Base-by-base conservation (phyloP, 2,888 invertebrate species). In the Apotomis turbidana region DNA sequence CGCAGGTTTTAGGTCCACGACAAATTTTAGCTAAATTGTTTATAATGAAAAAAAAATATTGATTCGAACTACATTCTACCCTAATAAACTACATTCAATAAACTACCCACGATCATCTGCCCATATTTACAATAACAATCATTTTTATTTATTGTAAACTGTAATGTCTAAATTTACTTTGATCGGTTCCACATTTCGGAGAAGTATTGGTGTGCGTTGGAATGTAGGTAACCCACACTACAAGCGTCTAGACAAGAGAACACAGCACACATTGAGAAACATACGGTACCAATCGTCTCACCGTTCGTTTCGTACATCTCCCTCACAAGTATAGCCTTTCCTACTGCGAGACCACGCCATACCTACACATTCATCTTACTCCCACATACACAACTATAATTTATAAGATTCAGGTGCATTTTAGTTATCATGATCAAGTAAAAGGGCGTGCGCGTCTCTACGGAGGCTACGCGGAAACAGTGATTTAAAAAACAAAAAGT, bases 211-310 rank as follows among this genome's bases (percentile, higher is more conserved):
- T 60, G 61, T 67, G 71, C 41, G 67, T 44, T 62, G 67, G 71
- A 71, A 71, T 71, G 71, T 71, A n/a, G n/a, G n/a, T n/a, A 68
- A 70, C 69, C 8, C 69, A 70, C 69, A 67, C 66, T 44, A 51
- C 9, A 27, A 61, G 57, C 67, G 61, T 44, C 13, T 54, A 44
- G 46, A n/a, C 46, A 38, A 46, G 10, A 54, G 9, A 38, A 36
- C 46, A 62, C 70, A 5, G 57, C 67, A 61, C 71, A 71, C 71
- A 68, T 49, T 51, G 67, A 52, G 51, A 71, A 58, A 41, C 57
- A 5, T 61, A 71, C 61, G 67, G 61, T 44, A 62, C 49, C 49
- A 10, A 9, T 57, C 67, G 67, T 62, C 49, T 49, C 49, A 15
- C 36, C 66, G 15, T 68, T 68, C 44, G 59, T 66, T 55, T 63